Conservation (phyloP, 1,140 invertebrate species). For the Batillaria attramentaria region DNA sequence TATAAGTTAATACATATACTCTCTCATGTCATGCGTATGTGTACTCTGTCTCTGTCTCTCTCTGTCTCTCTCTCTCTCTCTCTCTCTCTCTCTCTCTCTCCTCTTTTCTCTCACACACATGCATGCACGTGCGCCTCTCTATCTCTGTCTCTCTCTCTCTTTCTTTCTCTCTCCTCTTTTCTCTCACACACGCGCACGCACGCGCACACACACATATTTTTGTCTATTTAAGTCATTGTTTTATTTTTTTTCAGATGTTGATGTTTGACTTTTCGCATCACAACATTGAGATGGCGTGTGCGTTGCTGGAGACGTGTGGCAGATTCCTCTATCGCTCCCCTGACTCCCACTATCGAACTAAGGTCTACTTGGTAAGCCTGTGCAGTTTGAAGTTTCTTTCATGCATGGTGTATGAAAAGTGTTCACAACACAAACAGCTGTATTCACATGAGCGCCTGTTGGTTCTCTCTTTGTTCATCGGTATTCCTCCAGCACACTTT, state of each 20-base stretch:
- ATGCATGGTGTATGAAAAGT: background rate
- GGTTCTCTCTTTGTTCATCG: no score
- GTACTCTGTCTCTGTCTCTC: constrained; percentile 78
- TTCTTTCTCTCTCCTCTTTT: no score
- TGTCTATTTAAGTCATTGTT: background rate
- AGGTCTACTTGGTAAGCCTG: constrained; percentile 87
- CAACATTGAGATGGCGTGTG: constrained; percentile 99
- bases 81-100: background rate
- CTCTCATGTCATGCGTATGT: no score
- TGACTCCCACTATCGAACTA: constrained; percentile 93
- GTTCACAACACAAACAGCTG: background rate
- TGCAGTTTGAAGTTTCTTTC: background rate
- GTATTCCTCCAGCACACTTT: no score
- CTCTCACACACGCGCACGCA: background rate
- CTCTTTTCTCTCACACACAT: no score
- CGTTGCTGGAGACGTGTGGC: constrained; percentile 95
- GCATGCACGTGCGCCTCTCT: background rate
- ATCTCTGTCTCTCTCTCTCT: no score
- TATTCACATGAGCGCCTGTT: background rate
- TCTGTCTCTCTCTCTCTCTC: background rate
- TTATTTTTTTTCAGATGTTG: constrained; percentile 77
- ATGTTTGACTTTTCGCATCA: constrained; percentile 97
- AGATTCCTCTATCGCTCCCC: constrained; percentile 91
- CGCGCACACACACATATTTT: background rate
- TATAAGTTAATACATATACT: no score